Evolutionary conservation across 2,888 invertebrate species (phyloP), one percentile per base, ranked within the genome.

Genomic region (Sinopyrophorus schimmeli): DNA sequence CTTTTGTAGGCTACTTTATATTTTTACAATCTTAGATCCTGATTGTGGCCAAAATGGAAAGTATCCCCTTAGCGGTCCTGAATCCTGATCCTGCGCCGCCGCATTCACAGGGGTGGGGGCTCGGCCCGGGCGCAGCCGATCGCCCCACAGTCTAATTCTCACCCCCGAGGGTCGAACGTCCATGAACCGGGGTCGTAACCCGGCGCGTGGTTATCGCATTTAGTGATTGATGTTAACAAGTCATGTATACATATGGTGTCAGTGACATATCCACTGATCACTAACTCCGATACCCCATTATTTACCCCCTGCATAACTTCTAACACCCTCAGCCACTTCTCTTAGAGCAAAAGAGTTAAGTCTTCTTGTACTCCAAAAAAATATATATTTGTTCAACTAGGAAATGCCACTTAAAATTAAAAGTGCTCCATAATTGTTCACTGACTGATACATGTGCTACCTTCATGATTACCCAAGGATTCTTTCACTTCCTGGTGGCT

Each of bases 81-180:
- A 46, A 49, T 58, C 60, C 54, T 30, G 46, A 54, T 58, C 60
- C 54, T 59, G 66, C 63, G 61, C 58, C 59, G 54, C 62, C 61
- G 62, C 63, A 64, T 62, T 60, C 60, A 57, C 49, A 62, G 64
- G 65, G 66, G 70, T 69, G 72, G 70, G 72, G 72, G 71, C 71
- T 70, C 59, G 63, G 66, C 70, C 72, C 71, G 71, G 73, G 73
- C 69, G 71, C 69, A 66, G 68, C 68, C 71, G 73, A 69, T 65
- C 63, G 67, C 65, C 61, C 67, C 62, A 68, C 69, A 70, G 70
- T 70, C 60, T 59, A 55, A 57, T 61, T 59, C 67, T 66, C 65
- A 66, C 63, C 62, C 54, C 58, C 62, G 64, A 56, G 62, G 58
- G 54, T 52, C 38, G 39, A 55, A 50, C 49, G 58, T 48, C 54